Base-by-base conservation (phyloP, 1,140 invertebrate species). In the Bombus terrestris region DNA sequence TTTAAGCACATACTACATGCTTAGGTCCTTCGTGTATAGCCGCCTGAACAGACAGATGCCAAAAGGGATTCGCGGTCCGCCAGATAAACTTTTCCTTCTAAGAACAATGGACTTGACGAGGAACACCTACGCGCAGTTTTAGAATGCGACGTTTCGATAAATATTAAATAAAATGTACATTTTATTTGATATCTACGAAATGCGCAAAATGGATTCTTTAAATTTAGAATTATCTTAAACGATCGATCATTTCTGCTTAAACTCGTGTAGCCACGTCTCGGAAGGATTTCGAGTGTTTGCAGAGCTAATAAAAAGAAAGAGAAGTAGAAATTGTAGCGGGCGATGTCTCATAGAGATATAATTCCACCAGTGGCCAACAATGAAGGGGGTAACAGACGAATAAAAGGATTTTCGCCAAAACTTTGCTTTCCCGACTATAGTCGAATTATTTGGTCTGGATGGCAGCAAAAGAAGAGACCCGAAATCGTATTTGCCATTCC, bases 401-500 rank as follows among this genome's bases (percentile, higher is more conserved):
- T 91, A 90, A 66, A 80, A 93, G 81, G 91, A 93, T 93, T 93
- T 94, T 92, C 89, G 92, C 93, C 82, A 93, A 87, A 92, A 68
- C 87, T 83, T 86, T 73, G 74, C 88, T 84, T 81, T 89, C 72
- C 71, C 79, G 86, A 71, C 77, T 90, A 69, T 81, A 59, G 13
- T 5, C 90, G 84, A 92, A 92, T 92, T 77, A 92, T 90, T 91
- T 89, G 91, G 88, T 90, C 79, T 86, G 85, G 37, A 57, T 88
- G 77, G 72, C 83, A 89, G 85, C 79, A 86, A 92, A 91, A 80
- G 87, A 69, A 86, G n/a, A 83, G 77, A 85, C 81, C 81, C 80
- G 77, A 83, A 93, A 93, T 92, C 90, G 91, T 93, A 94, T 94
- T 94, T 94, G 90, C 93, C 78, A 93, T 94, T 94, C 93, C 93